Base-by-base conservation (phyloP, 2,113 vertebrate genomes). In the Synodontis membranacea region DNA sequence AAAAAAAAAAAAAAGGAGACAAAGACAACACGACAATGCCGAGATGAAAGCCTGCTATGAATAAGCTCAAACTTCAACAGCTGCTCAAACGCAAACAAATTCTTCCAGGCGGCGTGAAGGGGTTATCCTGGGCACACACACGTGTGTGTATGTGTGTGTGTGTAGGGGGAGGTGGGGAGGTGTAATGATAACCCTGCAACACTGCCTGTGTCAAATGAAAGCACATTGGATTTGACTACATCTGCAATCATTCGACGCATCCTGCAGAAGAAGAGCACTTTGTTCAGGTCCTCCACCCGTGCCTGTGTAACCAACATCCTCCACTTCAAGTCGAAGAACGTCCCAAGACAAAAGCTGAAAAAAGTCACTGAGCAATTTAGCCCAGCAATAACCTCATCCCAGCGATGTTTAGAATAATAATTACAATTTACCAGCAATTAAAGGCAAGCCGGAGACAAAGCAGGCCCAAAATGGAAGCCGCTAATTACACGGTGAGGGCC, bases 31-130 rank as follows among this genome's bases (percentile, higher is more conserved):
- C 37, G 48, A 60, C 85, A 66, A 66, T 60, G 64, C 28, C 60
- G 85, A 91, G 88, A 90, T 91, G 86, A 89, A 91, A 89, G 88
- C 52, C 28, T 76, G 64, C 86, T 83, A 80, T 86, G 89, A 89
- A 91, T 87, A 85, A 88, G 84, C 88, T 85, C 52, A 78, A 58
- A 83, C 80, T 88, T 83, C 84, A 89, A 87, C 92, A 93, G 90
- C 91, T 91, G 89, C 82, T 87, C 89, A 87, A 90, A 89, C 82
- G 86, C 85, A 91, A 89, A 88, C 91, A 89, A 84, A 91, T 89
- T 87, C 85, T 86, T 87, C 28, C 80, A 86, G 88, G 85, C 86
- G 25, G 87, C 72, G 28, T 31, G n/a, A 62, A 62, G 34, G 85
- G 81, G 56, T 81, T 81, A 31, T 76, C 64, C 84, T n/a, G 74